Evolutionary conservation across 2,113 vertebrate genomes (phyloP).

Genomic region (Nannospalax galili): DNA sequence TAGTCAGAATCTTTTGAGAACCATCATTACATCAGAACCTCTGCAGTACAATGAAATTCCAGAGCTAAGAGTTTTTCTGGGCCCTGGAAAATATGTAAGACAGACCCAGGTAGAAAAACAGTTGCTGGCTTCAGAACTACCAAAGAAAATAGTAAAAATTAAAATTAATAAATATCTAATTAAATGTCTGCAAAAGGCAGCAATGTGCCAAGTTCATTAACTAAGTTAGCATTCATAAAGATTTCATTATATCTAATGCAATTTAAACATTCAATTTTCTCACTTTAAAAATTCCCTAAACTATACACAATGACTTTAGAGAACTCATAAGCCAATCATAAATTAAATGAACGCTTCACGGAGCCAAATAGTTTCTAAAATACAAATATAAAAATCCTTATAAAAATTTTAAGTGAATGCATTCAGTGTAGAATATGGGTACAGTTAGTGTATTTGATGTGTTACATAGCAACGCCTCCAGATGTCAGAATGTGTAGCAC

Average conservation of each 20-base stretch:
- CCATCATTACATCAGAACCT: not conserved
- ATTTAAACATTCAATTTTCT: conserved; percentile 42
- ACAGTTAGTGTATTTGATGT: not conserved
- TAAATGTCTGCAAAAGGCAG: conserved; percentile 42
- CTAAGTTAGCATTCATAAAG: not conserved
- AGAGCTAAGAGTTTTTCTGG: not conserved
- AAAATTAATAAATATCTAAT: conserved; percentile 57
- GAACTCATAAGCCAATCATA: not conserved
- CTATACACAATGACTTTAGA: not conserved
- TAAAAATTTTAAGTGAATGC: not conserved
- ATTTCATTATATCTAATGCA: conserved; percentile 32
- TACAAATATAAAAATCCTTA: conserved; percentile 54
- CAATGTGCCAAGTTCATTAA: not conserved
- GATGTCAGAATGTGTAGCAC: not conserved
- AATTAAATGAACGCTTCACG: conserved; percentile 42
- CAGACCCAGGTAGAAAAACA: conserved; percentile 18
- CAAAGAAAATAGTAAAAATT: conserved; percentile 52
- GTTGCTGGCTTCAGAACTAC: not conserved
- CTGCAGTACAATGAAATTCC: not conserved
- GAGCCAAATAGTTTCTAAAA: conserved; percentile 57
- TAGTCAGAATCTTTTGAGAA: conserved; percentile 20
- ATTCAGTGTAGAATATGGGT: not conserved
- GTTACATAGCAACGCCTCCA: not conserved
- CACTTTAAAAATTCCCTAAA: conserved; percentile 15
- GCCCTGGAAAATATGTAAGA: not conserved